Conservation (phyloP, 1,140 invertebrate species). For the Drosophila carrolli region DNA sequence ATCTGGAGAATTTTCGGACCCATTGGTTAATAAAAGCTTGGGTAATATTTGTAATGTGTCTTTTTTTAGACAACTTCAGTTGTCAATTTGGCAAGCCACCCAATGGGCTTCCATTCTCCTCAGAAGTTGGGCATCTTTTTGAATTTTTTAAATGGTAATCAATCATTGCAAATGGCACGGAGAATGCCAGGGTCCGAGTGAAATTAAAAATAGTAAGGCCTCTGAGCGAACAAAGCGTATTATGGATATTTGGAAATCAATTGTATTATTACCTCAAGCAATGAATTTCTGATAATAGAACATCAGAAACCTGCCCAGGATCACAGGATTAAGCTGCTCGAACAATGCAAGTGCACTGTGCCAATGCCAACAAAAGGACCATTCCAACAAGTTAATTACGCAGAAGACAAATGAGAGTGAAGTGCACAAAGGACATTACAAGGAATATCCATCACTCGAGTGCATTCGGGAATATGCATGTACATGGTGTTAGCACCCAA, state of each 20-base stretch:
- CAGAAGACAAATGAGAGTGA: slow-evolving; percentile 25
- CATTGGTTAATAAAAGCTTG: too few relatives aligned
- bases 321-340: not conserved
- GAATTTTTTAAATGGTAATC: not conserved
- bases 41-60: too few relatives aligned
- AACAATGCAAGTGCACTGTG: slow-evolving; percentile 1
- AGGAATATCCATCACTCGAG: slow-evolving; percentile 23
- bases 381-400: slow-evolving; percentile 16
- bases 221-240: not conserved
- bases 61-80: too few relatives aligned
- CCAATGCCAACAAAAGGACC: slow-evolving; percentile 1
- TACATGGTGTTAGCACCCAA: not conserved
- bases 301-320: not conserved
- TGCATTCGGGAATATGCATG: too few relatives aligned
- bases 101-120: not conserved
- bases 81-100: not conserved
- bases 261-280: not conserved
- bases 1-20: too few relatives aligned
- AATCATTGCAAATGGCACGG: not conserved
- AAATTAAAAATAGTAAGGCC: not conserved
- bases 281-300: not conserved
- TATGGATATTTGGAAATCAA: not conserved
- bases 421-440: slow-evolving; percentile 13
- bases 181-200: not conserved
- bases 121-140: not conserved